Percentiles rank a stretch among this genome's conserved stretches.
Evolutionary conservation across 1,140 invertebrate species (phyloP).

Genomic region (Hormaphis cornu): DNA sequence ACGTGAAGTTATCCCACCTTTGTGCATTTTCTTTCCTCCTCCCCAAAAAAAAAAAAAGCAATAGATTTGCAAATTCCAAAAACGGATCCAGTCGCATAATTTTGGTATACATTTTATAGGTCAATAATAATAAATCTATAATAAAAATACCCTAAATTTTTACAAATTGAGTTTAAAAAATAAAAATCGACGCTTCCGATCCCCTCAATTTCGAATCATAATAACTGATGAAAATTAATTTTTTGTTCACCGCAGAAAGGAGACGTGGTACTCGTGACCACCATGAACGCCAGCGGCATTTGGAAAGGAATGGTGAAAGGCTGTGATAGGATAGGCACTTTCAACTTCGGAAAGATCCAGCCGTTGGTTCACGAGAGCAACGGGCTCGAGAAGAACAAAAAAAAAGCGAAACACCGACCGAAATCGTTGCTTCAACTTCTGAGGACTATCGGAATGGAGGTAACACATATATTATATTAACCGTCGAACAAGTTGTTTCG

Average conservation of each 20-base stretch:
- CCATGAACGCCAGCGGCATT: constrained; percentile 81
- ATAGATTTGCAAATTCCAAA: too few relatives aligned
- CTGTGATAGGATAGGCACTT: constrained; percentile 62
- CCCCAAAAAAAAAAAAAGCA: too few relatives aligned
- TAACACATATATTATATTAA: constrained; percentile 36
- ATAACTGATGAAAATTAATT: constrained; percentile 2
- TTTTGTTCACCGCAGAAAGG: constrained; percentile 67
- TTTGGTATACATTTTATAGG: too few relatives aligned
- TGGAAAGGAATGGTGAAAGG: constrained; percentile 66
- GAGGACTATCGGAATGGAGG: constrained; percentile 66
- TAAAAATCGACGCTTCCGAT: too few relatives aligned
- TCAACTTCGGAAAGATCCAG: constrained; percentile 90
- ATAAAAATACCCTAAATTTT: too few relatives aligned
- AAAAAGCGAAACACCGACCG: constrained; percentile 51
- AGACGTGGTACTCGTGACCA: constrained; percentile 84
- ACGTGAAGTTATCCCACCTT: too few relatives aligned
- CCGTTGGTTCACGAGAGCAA: constrained; percentile 57
- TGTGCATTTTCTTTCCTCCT: too few relatives aligned
- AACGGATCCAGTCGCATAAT: too few relatives aligned
- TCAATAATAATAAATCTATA: too few relatives aligned
- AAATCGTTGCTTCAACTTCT: constrained; percentile 79
- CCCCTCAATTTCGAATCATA: too few relatives aligned
- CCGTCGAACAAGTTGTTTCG: neutral
- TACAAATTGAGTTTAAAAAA: too few relatives aligned
- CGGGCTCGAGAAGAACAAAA: constrained; percentile 39